phyloP scores from a whole-genome alignment of 2,888 invertebrate species.

The Agrenia bidenticulata region DNA sequence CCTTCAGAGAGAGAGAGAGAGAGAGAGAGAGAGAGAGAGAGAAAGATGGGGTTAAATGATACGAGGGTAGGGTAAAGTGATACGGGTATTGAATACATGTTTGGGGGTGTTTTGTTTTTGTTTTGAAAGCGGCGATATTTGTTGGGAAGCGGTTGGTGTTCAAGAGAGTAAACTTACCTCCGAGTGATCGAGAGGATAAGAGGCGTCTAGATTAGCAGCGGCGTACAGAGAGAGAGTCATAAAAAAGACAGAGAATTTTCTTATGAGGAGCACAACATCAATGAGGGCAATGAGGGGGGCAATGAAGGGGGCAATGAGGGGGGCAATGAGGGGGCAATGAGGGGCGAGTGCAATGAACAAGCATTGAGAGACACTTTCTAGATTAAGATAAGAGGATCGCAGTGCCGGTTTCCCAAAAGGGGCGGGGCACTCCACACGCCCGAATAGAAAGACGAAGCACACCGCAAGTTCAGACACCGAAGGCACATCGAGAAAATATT shows the following conservation, averaged over 20 bases:
- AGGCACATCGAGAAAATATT: conserved; percentile 52
- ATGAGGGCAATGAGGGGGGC: too few species aligned
- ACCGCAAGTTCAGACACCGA: conserved; percentile 51
- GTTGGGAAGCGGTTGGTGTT: conserved; percentile 51
- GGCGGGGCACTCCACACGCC: conserved; percentile 43
- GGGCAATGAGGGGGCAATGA: background rate
- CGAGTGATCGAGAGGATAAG: conserved; percentile 53
- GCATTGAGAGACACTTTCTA: conserved; percentile 32
- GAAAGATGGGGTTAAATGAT: background rate
- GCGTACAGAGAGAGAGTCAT: conserved; percentile 54
- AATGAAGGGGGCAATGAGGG: conserved; percentile 21
- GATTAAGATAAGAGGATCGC: conserved; percentile 37
- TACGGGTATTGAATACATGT: too few species aligned
- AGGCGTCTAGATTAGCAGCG: conserved; percentile 53
- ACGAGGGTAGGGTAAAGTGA: conserved; percentile 63
- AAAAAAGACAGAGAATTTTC: conserved; percentile 52
- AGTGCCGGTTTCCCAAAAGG: conserved; percentile 35
- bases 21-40: conserved; percentile 18
- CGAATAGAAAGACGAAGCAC: conserved; percentile 24
- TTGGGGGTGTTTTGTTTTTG: too few species aligned
- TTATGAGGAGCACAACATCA: conserved; percentile 53
- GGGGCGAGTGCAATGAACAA: conserved; percentile 49
- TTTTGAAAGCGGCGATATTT: conserved; percentile 50
- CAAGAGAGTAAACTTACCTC: conserved; percentile 53
- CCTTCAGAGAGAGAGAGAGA: conserved; percentile 5